Conservation (phyloP, 2,797 vertebrate species). For the Tauraco hartlaubi region DNA sequence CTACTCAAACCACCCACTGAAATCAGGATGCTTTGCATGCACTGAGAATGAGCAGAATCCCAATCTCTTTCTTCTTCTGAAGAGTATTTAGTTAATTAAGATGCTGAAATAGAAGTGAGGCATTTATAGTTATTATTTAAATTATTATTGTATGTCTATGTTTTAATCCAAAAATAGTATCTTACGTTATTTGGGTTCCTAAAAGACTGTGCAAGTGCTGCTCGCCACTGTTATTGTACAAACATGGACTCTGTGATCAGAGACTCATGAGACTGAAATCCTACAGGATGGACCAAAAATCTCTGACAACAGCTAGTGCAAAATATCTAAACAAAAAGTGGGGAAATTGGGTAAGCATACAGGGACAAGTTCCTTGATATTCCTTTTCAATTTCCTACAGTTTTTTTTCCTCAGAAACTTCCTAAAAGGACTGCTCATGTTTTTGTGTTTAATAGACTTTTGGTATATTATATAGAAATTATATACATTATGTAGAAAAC, state of each 20-base stretch:
- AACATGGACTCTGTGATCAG: not conserved
- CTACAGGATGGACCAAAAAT: not conserved
- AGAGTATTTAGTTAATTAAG: not conserved
- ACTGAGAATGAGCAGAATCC: not conserved
- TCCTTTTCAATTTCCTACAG: not conserved
- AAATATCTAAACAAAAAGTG: not conserved
- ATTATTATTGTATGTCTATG: not conserved
- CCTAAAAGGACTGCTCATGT: not conserved
- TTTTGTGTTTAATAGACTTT: not conserved
- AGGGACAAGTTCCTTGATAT: not conserved
- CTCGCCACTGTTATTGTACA: not conserved
- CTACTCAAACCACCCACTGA: not conserved
- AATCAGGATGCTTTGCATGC: not conserved
- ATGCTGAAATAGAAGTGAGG: not conserved
- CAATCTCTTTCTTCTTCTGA: not conserved
- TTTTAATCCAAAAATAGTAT: not conserved
- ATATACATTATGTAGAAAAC: not conserved
- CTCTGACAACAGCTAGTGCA: not conserved
- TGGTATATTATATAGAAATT: not conserved
- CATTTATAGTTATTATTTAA: not conserved
- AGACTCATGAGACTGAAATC: not conserved
- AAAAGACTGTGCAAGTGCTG: not conserved
- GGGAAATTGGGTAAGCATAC: not conserved
- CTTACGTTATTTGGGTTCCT: not conserved
- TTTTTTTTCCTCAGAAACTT: not conserved